Conservation (phyloP, 2,113 vertebrate species). For the Semicossyphus pulcher region DNA sequence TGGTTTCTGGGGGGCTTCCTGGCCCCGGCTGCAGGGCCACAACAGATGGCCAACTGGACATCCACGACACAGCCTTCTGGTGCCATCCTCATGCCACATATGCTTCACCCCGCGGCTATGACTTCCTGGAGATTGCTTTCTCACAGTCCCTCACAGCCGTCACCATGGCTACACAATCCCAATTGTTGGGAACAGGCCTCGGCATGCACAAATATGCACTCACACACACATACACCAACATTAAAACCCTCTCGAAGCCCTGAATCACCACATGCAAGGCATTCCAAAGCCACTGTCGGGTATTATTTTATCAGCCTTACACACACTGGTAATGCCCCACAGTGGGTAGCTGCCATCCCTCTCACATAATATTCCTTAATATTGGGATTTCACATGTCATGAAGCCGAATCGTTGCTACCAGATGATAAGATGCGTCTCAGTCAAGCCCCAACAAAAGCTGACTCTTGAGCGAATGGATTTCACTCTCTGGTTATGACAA, state of each 20-base stretch:
- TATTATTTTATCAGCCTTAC: conserved; percentile 41
- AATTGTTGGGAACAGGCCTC: conserved; percentile 41
- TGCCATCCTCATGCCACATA: conserved; percentile 81
- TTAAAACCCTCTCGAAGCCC: conserved; percentile 15
- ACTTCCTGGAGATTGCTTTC: conserved; percentile 79
- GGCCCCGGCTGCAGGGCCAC: conserved; percentile 63
- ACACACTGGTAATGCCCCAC: conserved; percentile 26
- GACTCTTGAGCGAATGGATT: conserved; percentile 36
- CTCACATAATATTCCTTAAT: conserved; percentile 27
- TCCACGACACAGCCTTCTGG: conserved; percentile 77
- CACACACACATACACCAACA: conserved; percentile 23
- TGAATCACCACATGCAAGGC: conserved; percentile 32
- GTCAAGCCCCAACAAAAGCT: conserved; percentile 45
- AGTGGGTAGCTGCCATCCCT: neutral
- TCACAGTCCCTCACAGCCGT: conserved; percentile 72
- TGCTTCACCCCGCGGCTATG: conserved; percentile 79
- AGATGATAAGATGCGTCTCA: conserved; percentile 43
- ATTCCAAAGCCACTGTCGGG: conserved; percentile 29
- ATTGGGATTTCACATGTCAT: conserved; percentile 46
- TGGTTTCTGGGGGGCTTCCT: conserved; percentile 63
- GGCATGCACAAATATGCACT: neutral
- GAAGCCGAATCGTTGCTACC: conserved; percentile 20
- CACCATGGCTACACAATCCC: conserved; percentile 68
- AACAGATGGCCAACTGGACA: conserved; percentile 84
- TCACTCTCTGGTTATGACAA: conserved; percentile 47